Conservation (phyloP, 2,888 invertebrate species). For the Sinohyriopsis cumingii region DNA sequence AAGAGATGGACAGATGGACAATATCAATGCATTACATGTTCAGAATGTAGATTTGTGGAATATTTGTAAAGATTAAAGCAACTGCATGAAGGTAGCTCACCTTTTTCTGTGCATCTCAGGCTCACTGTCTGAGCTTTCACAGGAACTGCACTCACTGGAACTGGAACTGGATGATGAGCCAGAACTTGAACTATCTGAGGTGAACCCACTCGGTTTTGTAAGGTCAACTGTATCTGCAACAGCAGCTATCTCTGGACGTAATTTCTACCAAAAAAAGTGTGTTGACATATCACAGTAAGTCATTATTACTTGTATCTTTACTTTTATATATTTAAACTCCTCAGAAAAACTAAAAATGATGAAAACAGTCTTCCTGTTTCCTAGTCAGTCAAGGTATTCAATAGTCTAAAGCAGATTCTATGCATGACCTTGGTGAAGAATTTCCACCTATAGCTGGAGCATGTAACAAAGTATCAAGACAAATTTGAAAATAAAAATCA, state of each 20-base stretch:
- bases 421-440: too few relatives aligned
- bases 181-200: conserved; percentile 91
- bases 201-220: conserved; percentile 88
- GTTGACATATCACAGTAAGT: neutral
- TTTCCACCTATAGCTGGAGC: too few relatives aligned
- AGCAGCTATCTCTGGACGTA: conserved; percentile 68
- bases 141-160: conserved; percentile 75
- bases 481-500: too few relatives aligned
- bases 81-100: conserved; percentile 1
- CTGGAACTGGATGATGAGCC: conserved; percentile 84
- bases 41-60: neutral
- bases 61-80: neutral
- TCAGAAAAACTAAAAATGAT: too few relatives aligned
- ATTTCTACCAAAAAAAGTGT: conserved; percentile 35
- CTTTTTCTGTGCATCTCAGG: conserved; percentile 29
- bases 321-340: neutral
- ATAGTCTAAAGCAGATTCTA: too few relatives aligned
- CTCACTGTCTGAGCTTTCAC: conserved; percentile 37
- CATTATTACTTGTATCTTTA: neutral
- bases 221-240: conserved; percentile 83
- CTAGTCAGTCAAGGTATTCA: too few relatives aligned
- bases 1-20: neutral
- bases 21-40: neutral
- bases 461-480: too few relatives aligned
- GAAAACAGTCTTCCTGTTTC: too few relatives aligned